These are phyloP conservation scores for Catocala fraxini DNA, from an alignment of 2,888 invertebrate genomes.

Conservation along the genomic window DNA sequence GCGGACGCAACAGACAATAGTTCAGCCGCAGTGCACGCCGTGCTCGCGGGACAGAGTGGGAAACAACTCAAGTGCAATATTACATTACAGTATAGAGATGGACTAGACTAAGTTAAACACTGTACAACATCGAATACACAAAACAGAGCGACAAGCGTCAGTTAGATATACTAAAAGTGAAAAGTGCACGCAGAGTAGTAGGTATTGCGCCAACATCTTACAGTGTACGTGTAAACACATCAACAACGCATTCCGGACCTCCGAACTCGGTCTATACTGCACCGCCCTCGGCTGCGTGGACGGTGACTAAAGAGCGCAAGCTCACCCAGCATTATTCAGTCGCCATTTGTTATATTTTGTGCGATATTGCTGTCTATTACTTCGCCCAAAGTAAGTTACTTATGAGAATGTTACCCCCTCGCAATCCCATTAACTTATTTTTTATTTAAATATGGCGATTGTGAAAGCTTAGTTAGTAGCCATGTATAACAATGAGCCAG, in stretches of 20 bases:
- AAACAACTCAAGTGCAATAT: constrained; percentile 25
- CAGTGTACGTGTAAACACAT: constrained; percentile 16
- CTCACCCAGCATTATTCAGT: not conserved
- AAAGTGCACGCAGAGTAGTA: constrained; percentile 50
- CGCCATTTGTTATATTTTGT: not conserved
- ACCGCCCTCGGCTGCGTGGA: too few relatives aligned
- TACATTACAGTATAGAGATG: constrained; percentile 11
- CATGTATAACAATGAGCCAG: constrained; percentile 37
- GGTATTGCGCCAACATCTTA: constrained; percentile 18
- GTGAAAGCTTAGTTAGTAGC: constrained; percentile 20
- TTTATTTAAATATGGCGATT: constrained; percentile 21
- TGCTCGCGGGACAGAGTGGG: constrained; percentile 18
- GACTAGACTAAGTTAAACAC: constrained; percentile 42
- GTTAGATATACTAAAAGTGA: constrained; percentile 32
- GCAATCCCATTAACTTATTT: constrained; percentile 15
- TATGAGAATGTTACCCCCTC: not conserved
- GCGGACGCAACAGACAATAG: constrained; percentile 1
- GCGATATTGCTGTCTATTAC: not conserved
- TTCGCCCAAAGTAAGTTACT: not conserved
- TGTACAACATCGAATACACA: constrained; percentile 55
- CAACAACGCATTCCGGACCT: constrained; percentile 7
- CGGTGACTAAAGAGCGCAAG: too few relatives aligned
- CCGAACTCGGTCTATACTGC: not conserved
- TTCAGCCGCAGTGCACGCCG: constrained; percentile 23
- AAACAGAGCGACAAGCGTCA: constrained; percentile 53